These are phyloP conservation scores for Epizoanthus ramosus DNA, from an alignment of 92 coral and sea anemone genomes.

Conservation along the genomic window DNA sequence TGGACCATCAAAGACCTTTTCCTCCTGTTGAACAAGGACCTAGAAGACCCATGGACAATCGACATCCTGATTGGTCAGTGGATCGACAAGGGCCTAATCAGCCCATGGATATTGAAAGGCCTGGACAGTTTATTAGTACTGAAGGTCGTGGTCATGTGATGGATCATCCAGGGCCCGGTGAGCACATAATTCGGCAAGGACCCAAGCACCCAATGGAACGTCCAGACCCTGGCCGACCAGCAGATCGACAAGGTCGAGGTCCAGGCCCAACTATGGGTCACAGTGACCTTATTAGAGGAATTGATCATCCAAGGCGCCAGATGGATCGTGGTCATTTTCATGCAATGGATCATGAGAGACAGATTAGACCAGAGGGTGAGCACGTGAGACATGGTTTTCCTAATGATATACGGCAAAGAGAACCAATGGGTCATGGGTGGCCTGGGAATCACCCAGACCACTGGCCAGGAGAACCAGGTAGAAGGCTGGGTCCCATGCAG, in stretches of 20 bases:
- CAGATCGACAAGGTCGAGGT: constrained; percentile 17
- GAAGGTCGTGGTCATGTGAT: constrained; percentile 36
- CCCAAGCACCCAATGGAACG: constrained; percentile 11
- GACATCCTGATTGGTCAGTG: constrained; percentile 2
- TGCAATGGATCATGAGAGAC: constrained; percentile 23
- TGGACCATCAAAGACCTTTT: constrained; percentile 48
- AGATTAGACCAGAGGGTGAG: constrained; percentile 11
- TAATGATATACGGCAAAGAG: constrained; percentile 1
- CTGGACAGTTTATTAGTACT: neutral
- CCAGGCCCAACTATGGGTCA: neutral
- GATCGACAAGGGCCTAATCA: constrained; percentile 26
- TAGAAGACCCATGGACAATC: constrained; percentile 7
- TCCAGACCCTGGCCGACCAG: constrained; percentile 48
- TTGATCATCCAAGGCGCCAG: neutral
- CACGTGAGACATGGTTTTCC: constrained; percentile 33
- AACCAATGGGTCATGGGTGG: constrained; percentile 29
- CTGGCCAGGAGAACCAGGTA: constrained; percentile 28
- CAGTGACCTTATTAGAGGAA: neutral
- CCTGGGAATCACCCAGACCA: constrained; percentile 8
- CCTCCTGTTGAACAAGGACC: constrained; percentile 50
- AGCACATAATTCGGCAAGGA: neutral
- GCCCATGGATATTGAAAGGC: neutral
- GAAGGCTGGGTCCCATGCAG: constrained; percentile 21
- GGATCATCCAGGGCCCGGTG: constrained; percentile 6
- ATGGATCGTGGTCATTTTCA: constrained; percentile 32